Evolutionary conservation across 2,113 vertebrate species (phyloP), one percentile per base, ranked within the genome.

Genomic region (Peromyscus californicus): DNA sequence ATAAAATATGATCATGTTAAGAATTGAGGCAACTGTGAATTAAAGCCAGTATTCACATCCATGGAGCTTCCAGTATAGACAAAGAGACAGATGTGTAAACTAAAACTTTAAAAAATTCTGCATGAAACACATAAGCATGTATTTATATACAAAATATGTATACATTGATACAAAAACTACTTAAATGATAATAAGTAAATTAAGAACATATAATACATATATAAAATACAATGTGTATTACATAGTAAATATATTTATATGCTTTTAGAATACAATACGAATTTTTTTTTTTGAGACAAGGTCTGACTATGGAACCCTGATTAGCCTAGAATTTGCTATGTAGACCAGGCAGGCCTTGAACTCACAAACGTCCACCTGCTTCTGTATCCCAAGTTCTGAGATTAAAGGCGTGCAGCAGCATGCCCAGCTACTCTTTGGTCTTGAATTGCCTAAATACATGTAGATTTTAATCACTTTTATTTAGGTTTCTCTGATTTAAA

Each of bases 401-500:
- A 63, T 63, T 84, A 84, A 42, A 84, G 59, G 13, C 16, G 42
- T 85, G 13, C 16, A 61, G 16, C 17, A 80, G 19, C 9, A 59
- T 5, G 1, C 16, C 48, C 31, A 54, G 48, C 48, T 36, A 83
- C 21, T n/a, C 29, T 83, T 94, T 92, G 39, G 57, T 76, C 88
- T 93, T 69, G 57, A 86, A 29, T 59, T n/a, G 2, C 57, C 76
- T 69, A 92, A 85, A 89, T 96, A 69, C 16, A n/a, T 75, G 15
- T 87, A 74, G 6, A 7, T 90, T 94, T 90, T 92, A 74, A 54
- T 90, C 39, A 70, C 33, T 85, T 90, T 79, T 80, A 51, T 67
- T 93, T 65, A 36, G 15, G 75, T 29, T 89, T 89, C 84, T 89
- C 42, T 78, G 33, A 51, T 65, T 75, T 88, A 94, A 93, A 89